Base-by-base conservation (phyloP, 2,888 invertebrate genomes). In the Halictus ligatus region DNA sequence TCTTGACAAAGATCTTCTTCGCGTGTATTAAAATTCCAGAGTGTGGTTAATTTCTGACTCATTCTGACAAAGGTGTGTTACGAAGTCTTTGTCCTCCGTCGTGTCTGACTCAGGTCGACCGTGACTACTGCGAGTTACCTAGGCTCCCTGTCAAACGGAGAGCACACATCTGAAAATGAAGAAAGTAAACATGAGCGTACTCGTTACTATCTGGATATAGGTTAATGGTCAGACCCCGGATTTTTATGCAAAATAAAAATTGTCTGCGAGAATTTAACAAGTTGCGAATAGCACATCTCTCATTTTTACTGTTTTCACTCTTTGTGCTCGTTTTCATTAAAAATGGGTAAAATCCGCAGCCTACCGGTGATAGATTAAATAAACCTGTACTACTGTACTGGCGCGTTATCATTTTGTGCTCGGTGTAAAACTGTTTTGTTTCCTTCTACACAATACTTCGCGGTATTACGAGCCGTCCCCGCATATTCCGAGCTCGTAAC, bases 41-140 rank as follows among this genome's bases (percentile, higher is more conserved):
- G 18, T 21, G 2, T 50, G 46, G 13, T 15, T 48, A 15, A 15
- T 13, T 15, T 5, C 15, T 15, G 0, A 5, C 48, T 13, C 15
- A 15, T 15, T 0, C 15, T 48, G 4, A 21, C 10, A 21, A n/a
- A 2, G 58, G n/a, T n/a, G n/a, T n/a, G n/a, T 58, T n/a, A 58
- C 15, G 4, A 15, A 48, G 48, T 58, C 58, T 21, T 13, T 58
- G 7, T 64, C 29, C 29, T 29, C 29, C 64, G 29, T 29, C 13
- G 15, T 2, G 78, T 40, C 83, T 54, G 84, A 75, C 83, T 25
- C 21, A 43, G 40, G n/a, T 58, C 79, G 79, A 12, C 50, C 15
- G 40, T 46, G 50, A 80, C 76, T 84, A 84, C 84, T 48, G 48
- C 15, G 48, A 15, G 15, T 48, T 48, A 5, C 15, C 5, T 48